phyloP scores from a whole-genome alignment of 2,888 invertebrate species.

The Scrobipalpa atriplicella region DNA sequence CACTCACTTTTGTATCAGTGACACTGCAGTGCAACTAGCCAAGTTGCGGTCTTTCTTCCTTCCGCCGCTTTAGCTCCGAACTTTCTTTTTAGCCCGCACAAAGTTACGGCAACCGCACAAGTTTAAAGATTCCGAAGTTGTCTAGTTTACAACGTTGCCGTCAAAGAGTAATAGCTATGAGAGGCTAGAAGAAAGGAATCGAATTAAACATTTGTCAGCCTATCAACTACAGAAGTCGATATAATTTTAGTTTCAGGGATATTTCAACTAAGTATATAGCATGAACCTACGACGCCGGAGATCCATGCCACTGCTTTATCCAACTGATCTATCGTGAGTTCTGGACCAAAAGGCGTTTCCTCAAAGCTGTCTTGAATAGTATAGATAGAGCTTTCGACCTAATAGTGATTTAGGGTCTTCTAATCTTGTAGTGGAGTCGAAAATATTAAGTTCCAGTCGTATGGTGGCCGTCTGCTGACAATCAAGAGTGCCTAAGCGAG shows the following conservation, averaged over 20 bases:
- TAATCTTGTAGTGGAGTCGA: not conserved
- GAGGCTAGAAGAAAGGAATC: not conserved
- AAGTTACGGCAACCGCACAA: not conserved
- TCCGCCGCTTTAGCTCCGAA: slow-evolving; percentile 10
- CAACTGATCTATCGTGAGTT: no score
- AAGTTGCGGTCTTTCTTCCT: not conserved
- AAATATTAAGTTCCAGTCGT: slow-evolving; percentile 6
- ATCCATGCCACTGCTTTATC: no score
- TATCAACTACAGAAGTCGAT: no score
- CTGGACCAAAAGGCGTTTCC: no score
- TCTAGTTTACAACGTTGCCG: not conserved
- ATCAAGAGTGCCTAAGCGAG: no score
- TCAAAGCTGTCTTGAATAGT: no score
- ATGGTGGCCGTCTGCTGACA: not conserved
- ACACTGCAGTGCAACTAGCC: not conserved
- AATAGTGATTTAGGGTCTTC: not conserved
- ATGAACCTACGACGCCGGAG: no score
- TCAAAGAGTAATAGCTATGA: slow-evolving; percentile 3
- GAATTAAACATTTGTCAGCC: no score
- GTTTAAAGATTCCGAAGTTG: slow-evolving; percentile 7
- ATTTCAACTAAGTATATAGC: no score
- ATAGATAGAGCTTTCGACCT: not conserved
- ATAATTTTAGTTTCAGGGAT: no score
- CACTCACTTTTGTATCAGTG: no score
- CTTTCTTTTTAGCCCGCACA: slow-evolving; percentile 10